Base-by-base conservation (phyloP, 2,888 invertebrate genomes). In the Nomada ferruginata region DNA sequence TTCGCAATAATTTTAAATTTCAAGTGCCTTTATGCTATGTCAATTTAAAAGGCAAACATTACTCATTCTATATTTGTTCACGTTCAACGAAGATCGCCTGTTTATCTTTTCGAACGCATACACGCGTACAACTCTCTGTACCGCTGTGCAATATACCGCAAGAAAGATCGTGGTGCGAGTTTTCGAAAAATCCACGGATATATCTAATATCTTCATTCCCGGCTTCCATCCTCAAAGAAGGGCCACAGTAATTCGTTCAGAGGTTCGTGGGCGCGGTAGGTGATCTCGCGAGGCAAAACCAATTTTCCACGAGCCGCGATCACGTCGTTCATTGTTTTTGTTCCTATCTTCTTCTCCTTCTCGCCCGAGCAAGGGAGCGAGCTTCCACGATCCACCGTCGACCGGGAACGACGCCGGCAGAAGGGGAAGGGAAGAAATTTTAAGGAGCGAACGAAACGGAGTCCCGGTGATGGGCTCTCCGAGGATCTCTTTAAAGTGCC, bases 401-500 rank as follows among this genome's bases (percentile, higher is more conserved):
- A 76, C 84, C 65, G 65, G 73, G 82, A 82, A 44, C 26, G 75
- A 75, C 76, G 63, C 82, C 76, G 79, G 84, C 78, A 77, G 85
- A 44, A 44, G 63, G 52, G 26, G 26, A n/a, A 69, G 79, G 20
- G 18, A 42, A 88, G 89, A 88, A 87, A 89, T 90, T 90, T 91
- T 87, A 85, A 89, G 83, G 84, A 86, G 87, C 89, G 87, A 90
- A 88, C 89, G 89, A 90, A 90, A 90, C 86, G 88, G 84, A 90
- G 88, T 80, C 87, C 83, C 87, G 81, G 84, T 91, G 91, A 92
- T 91, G 91, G 91, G 90, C 90, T 91, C 87, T 89, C 75, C 71
- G 47, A 87, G 90, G 90, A 89, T 87, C 89, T 90, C 89, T 92
- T 91, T 92, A 92, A 93, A 93, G 93, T 92, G 93, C 91, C 91